Base-by-base conservation (phyloP, 2,797 vertebrate genomes). In the Bryconaethiops microstoma region DNA sequence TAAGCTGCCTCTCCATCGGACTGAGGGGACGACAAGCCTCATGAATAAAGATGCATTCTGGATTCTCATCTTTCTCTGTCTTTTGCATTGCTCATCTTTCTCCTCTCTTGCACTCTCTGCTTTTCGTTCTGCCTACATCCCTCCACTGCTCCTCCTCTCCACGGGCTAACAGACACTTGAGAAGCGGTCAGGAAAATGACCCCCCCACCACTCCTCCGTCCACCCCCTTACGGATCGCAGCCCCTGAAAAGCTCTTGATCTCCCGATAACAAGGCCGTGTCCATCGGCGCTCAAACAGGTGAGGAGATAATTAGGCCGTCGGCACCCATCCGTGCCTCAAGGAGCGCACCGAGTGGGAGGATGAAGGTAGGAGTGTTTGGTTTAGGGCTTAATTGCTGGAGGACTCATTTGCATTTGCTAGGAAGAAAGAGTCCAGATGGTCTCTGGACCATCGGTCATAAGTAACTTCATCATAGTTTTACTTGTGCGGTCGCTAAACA, bases 31-130 rank as follows among this genome's bases (percentile, higher is more conserved):
- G 77, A 67, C 42, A 73, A 78, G 85, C 68, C 88, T 89, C 87
- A 89, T 89, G 81, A 87, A 89, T 89, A 88, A 88, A 88, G 87
- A 89, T 88, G 80, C 77, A 72, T 80, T 67, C 78, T 17, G 55
- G 54, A 83, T 70, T 82, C 85, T 86, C 85, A 73, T 84, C 85
- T 81, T 78, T 81, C 82, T 74, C 77, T 52, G 80, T 83, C 82
- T 76, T 76, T 84, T 78, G 54, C 75, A 69, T 74, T 55, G 77
- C 77, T 60, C 70, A n/a, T 77, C 78, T 67, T 39, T 78, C 35
- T 78, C 64, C 63, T 5, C n/a, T 16, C n/a, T 52, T 39, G 48
- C 59, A 1, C 59, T 60, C 21, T 60, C 10, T 25, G 12, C 2
- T 7, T 63, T 25, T 40, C 29, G 0, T 6, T 39, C 63, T 17